phyloP scores from a whole-genome alignment of 2,113 vertebrate species.

The Ancistrus triradiatus region DNA sequence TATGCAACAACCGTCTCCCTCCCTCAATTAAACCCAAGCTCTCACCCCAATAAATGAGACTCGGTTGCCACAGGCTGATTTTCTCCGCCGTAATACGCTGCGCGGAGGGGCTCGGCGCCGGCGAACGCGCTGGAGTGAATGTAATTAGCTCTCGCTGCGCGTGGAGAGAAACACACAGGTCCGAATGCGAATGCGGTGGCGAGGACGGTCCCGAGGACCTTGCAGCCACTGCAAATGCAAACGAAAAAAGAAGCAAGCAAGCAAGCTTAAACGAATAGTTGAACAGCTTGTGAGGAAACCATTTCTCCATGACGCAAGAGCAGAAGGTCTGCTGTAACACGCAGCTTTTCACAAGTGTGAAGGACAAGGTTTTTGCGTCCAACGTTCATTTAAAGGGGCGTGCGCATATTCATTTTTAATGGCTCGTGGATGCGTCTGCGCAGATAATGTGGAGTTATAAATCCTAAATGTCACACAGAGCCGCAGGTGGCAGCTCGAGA shows the following conservation, averaged over 20 bases:
- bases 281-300: background rate
- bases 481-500: slow-evolving; percentile 9
- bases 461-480: slow-evolving; percentile 27
- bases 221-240: background rate
- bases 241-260: no score
- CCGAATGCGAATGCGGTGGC: background rate
- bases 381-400: slow-evolving; percentile 1
- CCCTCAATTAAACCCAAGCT: slow-evolving; percentile 25
- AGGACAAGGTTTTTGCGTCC: slow-evolving; percentile 20
- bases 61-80: slow-evolving; percentile 3
- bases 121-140: slow-evolving; percentile 15
- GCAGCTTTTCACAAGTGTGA: background rate
- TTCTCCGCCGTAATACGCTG: background rate
- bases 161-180: slow-evolving; percentile 14
- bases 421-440: background rate
- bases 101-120: background rate
- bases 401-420: slow-evolving; percentile 20
- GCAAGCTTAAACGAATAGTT: background rate
- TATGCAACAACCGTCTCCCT: slow-evolving; percentile 3
- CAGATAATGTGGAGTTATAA: slow-evolving; percentile 5
- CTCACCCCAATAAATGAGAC: slow-evolving; percentile 24
- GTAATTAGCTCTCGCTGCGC: slow-evolving; percentile 14
- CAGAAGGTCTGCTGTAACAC: background rate
- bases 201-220: background rate
- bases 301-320: slow-evolving; percentile 7